phyloP scores from a whole-genome alignment of 1,140 invertebrate genomes.

The Drosophila sechellia region DNA sequence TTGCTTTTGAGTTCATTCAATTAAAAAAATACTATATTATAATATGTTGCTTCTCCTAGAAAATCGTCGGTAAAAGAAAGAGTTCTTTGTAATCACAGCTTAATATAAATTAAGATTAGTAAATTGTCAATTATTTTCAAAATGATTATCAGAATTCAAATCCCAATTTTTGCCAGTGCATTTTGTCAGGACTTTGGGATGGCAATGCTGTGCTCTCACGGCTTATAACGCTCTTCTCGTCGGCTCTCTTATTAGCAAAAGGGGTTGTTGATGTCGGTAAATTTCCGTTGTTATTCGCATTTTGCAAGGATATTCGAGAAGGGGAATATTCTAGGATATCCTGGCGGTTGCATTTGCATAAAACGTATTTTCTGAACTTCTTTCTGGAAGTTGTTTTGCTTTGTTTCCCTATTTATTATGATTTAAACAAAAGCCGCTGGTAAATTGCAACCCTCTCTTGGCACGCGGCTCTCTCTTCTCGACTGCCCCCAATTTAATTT shows the following conservation, averaged over 20 bases:
- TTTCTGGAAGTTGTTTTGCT: conserved; percentile 15
- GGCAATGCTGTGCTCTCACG: conserved; percentile 38
- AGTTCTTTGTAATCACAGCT: neutral
- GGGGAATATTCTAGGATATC: conserved; percentile 31
- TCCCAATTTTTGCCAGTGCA: conserved; percentile 39
- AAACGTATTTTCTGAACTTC: conserved; percentile 21
- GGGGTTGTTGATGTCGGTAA: conserved; percentile 53
- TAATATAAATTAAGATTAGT: too few species aligned
- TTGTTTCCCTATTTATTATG: conserved; percentile 20
- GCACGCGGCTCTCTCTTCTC: neutral
- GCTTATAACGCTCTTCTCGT: conserved; percentile 5
- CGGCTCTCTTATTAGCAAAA: conserved; percentile 23
- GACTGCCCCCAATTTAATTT: conserved; percentile 15
- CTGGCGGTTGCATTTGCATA: conserved; percentile 32
- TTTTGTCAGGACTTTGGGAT: conserved; percentile 4
- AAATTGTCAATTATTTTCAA: neutral
- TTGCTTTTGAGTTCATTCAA: neutral
- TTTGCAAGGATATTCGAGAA: conserved; percentile 37
- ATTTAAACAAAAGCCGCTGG: conserved; percentile 38
- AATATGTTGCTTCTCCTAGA: neutral
- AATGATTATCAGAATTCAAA: neutral
- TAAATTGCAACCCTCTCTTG: conserved; percentile 35
- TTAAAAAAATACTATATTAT: neutral
- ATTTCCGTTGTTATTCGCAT: conserved; percentile 63
- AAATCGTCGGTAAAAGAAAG: neutral